Percentiles rank a stretch among this genome's conserved stretches.
These are phyloP conservation scores for Temnopleurus reevesii DNA, from an alignment of 53 echinoderm and acorn worm genomes.

Conservation along the genomic window DNA sequence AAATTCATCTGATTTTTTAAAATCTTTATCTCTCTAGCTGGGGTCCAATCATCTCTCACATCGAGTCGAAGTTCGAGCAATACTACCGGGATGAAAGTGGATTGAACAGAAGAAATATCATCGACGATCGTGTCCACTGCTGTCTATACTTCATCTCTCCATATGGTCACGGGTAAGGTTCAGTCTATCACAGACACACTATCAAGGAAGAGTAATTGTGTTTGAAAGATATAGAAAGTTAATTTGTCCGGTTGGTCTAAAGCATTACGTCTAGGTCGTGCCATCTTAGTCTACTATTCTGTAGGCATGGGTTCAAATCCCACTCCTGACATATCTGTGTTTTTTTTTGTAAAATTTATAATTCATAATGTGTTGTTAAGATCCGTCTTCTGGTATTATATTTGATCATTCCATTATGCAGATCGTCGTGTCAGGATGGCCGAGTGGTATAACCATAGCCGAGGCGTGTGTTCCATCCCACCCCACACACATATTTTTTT, in stretches of 20 bases:
- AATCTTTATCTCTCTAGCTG: conserved; percentile 65
- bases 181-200: too few relatives aligned
- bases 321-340: not conserved
- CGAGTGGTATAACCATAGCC: conserved; percentile 40
- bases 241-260: too few relatives aligned
- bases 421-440: conserved; percentile 28
- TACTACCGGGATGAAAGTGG: conserved; percentile 97
- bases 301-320: not conserved
- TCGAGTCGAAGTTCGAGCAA: conserved; percentile 87
- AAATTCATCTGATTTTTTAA: too few relatives aligned
- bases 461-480: conserved; percentile 49
- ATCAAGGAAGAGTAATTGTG: too few relatives aligned
- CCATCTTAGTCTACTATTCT: too few relatives aligned
- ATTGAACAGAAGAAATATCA: conserved; percentile 85
- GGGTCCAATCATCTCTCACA: conserved; percentile 80
- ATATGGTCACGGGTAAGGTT: conserved; percentile 95
- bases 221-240: too few relatives aligned
- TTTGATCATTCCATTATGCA: too few relatives aligned
- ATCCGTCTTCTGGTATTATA: too few relatives aligned
- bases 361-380: too few relatives aligned
- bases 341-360: too few relatives aligned
- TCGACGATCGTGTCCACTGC: conserved; percentile 95
- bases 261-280: too few relatives aligned
- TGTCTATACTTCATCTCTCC: conserved; percentile 98
- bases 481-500: not conserved